Percentiles rank a stretch among this genome's conserved stretches.
These are phyloP conservation scores for Polietes domitor DNA, from an alignment of 2,888 invertebrate species.

Conservation along the genomic window DNA sequence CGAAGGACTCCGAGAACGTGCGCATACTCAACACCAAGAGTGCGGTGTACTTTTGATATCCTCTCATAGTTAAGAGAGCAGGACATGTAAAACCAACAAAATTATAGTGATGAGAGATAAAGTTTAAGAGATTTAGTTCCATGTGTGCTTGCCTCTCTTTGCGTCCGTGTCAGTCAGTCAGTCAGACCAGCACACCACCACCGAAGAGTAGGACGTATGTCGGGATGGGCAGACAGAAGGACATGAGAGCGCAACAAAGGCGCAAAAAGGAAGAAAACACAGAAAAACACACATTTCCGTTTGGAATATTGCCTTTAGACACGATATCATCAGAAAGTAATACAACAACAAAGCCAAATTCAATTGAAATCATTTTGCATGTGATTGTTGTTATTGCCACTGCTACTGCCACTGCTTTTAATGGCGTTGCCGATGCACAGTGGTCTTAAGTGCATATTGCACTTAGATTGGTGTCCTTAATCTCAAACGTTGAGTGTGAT, in stretches of 20 bases:
- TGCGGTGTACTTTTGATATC: not conserved
- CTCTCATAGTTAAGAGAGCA: slow-evolving; percentile 16
- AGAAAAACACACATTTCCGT: slow-evolving; percentile 61
- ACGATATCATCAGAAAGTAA: slow-evolving; percentile 45
- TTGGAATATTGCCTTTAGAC: slow-evolving; percentile 52
- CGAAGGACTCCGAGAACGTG: not conserved
- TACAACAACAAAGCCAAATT: slow-evolving; percentile 46
- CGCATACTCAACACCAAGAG: slow-evolving; percentile 33
- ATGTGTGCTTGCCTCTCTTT: not conserved
- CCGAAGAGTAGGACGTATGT: not conserved
- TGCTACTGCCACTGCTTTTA: slow-evolving; percentile 1
- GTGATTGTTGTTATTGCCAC: not conserved
- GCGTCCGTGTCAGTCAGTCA: not conserved
- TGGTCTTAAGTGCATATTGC: not conserved
- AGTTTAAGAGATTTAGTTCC: not conserved
- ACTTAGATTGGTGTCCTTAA: no score
- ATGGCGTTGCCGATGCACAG: not conserved
- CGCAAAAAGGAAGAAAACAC: slow-evolving; percentile 41
- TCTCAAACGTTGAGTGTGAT: no score
- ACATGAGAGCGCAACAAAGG: slow-evolving; percentile 3
- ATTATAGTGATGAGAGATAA: no score
- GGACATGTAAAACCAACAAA: not conserved
- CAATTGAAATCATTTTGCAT: slow-evolving; percentile 44
- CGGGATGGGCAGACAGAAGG: slow-evolving; percentile 17
- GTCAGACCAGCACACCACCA: not conserved